Percentiles rank a stretch among this genome's conserved stretches.
These are phyloP conservation scores for Araneus ventricosus DNA, from an alignment of 1,140 invertebrate genomes.

Conservation along the genomic window DNA sequence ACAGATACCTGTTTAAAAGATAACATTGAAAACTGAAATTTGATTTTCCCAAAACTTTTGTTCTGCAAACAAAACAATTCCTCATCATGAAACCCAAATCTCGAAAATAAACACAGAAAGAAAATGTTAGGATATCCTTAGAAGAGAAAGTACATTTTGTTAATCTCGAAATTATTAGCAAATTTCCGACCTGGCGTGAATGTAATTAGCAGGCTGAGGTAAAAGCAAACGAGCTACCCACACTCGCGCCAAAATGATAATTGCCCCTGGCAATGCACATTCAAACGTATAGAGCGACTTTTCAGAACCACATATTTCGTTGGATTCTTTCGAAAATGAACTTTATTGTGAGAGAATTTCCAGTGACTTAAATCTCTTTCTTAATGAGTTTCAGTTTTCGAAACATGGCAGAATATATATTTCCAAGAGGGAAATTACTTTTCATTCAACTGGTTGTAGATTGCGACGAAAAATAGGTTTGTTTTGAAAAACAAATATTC, in stretches of 20 bases:
- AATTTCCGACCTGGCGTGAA: background rate
- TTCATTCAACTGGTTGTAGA: background rate
- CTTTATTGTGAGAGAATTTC: slow-evolving; percentile 2
- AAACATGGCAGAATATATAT: background rate
- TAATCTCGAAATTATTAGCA: background rate
- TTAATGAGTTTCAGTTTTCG: slow-evolving; percentile 24
- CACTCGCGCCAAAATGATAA: background rate
- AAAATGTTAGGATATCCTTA: background rate
- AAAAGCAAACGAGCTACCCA: background rate
- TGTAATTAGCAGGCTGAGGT: background rate
- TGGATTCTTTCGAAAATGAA: background rate
- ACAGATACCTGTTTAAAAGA: too few relatives aligned
- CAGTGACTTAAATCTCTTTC: background rate
- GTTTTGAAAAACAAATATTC: background rate
- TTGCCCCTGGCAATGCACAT: slow-evolving; percentile 13
- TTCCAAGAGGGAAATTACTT: background rate
- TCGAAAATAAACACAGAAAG: background rate
- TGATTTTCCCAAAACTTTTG: too few relatives aligned
- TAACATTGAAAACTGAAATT: too few relatives aligned
- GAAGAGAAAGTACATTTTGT: background rate
- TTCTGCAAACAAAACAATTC: background rate
- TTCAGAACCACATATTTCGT: background rate
- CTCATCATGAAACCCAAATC: background rate
- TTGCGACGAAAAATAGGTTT: background rate
- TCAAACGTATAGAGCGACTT: background rate